phyloP scores from a whole-genome alignment of 2,888 invertebrate genomes.

The Hydriomena furcata region DNA sequence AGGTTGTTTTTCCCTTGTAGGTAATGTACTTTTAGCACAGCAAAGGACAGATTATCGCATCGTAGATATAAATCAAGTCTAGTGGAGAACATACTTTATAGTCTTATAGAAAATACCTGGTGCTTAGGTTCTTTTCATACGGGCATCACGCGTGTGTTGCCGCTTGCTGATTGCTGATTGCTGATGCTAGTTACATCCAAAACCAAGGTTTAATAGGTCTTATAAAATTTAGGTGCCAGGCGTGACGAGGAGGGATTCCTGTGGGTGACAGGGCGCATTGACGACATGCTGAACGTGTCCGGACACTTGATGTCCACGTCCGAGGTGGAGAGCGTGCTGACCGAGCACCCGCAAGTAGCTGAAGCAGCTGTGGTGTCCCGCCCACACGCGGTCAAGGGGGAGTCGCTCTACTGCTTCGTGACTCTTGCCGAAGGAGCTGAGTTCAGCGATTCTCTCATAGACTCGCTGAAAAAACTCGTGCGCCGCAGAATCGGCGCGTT shows the following conservation, averaged over 20 bases:
- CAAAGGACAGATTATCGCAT: no score
- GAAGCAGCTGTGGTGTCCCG: slow-evolving; percentile 98
- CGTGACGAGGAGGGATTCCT: slow-evolving; percentile 97
- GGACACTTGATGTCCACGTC: slow-evolving; percentile 99
- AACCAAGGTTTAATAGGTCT: background rate
- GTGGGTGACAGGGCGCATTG: slow-evolving; percentile 98
- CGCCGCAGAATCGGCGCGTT: slow-evolving; percentile 97
- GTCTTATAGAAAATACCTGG: no score
- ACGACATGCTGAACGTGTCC: slow-evolving; percentile 99
- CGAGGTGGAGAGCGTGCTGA: slow-evolving; percentile 93
- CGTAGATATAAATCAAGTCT: no score
- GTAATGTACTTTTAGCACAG: no score
- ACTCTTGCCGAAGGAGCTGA: slow-evolving; percentile 91
- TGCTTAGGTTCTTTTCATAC: no score
- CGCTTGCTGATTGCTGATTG: no score
- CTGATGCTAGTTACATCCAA: no score
- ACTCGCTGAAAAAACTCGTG: slow-evolving; percentile 90
- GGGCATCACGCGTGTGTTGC: no score
- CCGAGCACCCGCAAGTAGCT: slow-evolving; percentile 90
- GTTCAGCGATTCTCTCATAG: slow-evolving; percentile 88
- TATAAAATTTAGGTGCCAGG: slow-evolving; percentile 87
- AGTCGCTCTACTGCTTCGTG: slow-evolving; percentile 98
- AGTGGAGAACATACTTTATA: no score
- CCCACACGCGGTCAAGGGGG: slow-evolving; percentile 97
- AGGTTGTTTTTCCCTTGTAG: no score